phyloP scores from a whole-genome alignment of 1,140 invertebrate species.

The Eumaeus atala region DNA sequence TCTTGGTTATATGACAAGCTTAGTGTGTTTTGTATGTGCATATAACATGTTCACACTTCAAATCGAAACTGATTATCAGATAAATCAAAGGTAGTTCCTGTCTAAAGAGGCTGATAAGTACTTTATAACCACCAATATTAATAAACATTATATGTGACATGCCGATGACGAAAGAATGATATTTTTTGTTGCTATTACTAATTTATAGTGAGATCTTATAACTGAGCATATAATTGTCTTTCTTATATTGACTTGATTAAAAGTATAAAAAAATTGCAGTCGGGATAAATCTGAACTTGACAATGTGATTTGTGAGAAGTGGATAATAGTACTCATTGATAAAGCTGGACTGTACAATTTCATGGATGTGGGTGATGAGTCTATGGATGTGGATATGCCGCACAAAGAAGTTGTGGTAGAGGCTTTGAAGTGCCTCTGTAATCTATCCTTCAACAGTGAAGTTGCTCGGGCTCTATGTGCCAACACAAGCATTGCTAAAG shows the following conservation, averaged over 20 bases:
- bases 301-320: slow-evolving; percentile 79
- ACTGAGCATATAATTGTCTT: slow-evolving; percentile 3
- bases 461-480: slow-evolving; percentile 81
- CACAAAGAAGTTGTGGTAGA: slow-evolving; percentile 77
- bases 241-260: slow-evolving; percentile 7
- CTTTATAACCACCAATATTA: not conserved
- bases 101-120: too few species aligned
- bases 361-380: slow-evolving; percentile 43
- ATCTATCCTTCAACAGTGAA: slow-evolving; percentile 88
- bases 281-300: slow-evolving; percentile 85
- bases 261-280: too few species aligned
- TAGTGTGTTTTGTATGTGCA: too few species aligned
- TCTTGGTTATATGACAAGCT: too few species aligned
- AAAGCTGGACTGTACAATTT: slow-evolving; percentile 77
- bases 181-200: slow-evolving; percentile 1
- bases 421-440: slow-evolving; percentile 91
- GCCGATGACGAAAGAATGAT: not conserved
- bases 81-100: too few species aligned
- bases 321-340: slow-evolving; percentile 78
- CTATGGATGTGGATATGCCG: slow-evolving; percentile 40
- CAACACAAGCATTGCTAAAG: slow-evolving; percentile 82
- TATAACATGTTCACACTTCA: too few species aligned
- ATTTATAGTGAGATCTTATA: not conserved
- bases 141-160: not conserved
- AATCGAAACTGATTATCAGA: too few species aligned